These are phyloP conservation scores for Amphibalanus amphitrite DNA, from an alignment of 1,140 invertebrate genomes.

Conservation along the genomic window DNA sequence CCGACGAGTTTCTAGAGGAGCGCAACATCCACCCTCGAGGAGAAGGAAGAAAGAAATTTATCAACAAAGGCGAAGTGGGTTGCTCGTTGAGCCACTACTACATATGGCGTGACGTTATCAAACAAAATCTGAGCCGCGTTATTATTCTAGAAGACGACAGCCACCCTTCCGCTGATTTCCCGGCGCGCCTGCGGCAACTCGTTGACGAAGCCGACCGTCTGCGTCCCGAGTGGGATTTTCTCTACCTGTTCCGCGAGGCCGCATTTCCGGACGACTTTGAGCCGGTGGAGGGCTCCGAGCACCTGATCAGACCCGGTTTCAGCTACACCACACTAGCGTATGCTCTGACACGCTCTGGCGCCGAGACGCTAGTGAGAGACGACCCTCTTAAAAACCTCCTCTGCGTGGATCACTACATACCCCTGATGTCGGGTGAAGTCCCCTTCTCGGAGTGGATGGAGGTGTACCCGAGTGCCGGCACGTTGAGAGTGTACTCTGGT, in stretches of 20 bases:
- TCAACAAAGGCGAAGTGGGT: conserved; percentile 37
- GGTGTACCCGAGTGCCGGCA: conserved; percentile 33
- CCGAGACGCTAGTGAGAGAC: conserved; percentile 52
- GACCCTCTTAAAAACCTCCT: conserved; percentile 69
- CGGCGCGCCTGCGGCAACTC: conserved; percentile 43
- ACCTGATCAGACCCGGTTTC: conserved; percentile 65
- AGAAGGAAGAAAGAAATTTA: conserved; percentile 35
- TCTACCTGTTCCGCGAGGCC: conserved; percentile 80
- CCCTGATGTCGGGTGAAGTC: conserved; percentile 86
- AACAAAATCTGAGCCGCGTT: conserved; percentile 17
- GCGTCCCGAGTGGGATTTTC: conserved; percentile 61
- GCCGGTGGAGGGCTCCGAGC: conserved; percentile 42
- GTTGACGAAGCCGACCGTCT: conserved; percentile 49
- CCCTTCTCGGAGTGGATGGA: conserved; percentile 57
- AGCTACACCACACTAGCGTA: conserved; percentile 98
- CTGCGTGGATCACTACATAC: conserved; percentile 93
- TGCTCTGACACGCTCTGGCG: conserved; percentile 45
- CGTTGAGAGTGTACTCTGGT: too few species aligned
- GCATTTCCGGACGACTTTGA: conserved; percentile 39
- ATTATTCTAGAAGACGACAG: conserved; percentile 95
- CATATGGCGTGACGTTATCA: conserved; percentile 33
- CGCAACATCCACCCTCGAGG: conserved; percentile 43
- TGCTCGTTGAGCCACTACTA: conserved; percentile 38
- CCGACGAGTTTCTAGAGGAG: conserved; percentile 40
- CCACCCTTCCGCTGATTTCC: conserved; percentile 76